phyloP scores from a whole-genome alignment of 2,797 vertebrate genomes.

The Gobionotothen gibberifrons region DNA sequence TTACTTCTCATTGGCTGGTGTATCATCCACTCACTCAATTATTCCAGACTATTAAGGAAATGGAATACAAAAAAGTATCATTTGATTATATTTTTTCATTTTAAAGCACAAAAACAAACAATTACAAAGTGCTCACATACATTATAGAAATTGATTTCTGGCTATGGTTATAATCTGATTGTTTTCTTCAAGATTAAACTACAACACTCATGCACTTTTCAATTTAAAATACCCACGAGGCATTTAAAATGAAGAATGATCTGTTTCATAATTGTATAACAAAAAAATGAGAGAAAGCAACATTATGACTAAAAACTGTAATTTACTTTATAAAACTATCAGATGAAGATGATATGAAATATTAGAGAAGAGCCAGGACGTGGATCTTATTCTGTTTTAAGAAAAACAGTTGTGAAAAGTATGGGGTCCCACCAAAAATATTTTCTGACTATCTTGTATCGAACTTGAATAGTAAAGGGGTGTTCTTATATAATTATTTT shows the following conservation, averaged over 20 bases:
- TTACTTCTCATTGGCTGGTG: constrained; percentile 39
- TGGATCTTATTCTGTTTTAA: too few relatives aligned
- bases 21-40: constrained; percentile 28
- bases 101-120: constrained; percentile 5
- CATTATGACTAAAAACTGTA: too few relatives aligned
- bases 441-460: too few relatives aligned
- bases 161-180: constrained; percentile 22
- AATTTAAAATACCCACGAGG: neutral
- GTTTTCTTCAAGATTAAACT: constrained; percentile 4
- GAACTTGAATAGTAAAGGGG: too few relatives aligned
- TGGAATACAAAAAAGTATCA: neutral
- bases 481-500: too few relatives aligned
- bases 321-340: too few relatives aligned
- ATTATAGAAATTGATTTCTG: constrained; percentile 8
- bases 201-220: neutral
- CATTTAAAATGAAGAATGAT: constrained; percentile 20
- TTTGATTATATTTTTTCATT: neutral
- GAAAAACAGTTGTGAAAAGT: too few relatives aligned
- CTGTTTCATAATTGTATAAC: neutral
- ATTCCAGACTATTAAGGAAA: constrained; percentile 42
- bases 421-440: too few relatives aligned
- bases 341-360: too few relatives aligned
- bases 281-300: neutral
- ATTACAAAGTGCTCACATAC: neutral
- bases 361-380: too few relatives aligned